Percentiles rank a stretch among this genome's conserved stretches.
Evolutionary conservation across 2,888 invertebrate species (phyloP).

Genomic region (Perithous albicinctus): DNA sequence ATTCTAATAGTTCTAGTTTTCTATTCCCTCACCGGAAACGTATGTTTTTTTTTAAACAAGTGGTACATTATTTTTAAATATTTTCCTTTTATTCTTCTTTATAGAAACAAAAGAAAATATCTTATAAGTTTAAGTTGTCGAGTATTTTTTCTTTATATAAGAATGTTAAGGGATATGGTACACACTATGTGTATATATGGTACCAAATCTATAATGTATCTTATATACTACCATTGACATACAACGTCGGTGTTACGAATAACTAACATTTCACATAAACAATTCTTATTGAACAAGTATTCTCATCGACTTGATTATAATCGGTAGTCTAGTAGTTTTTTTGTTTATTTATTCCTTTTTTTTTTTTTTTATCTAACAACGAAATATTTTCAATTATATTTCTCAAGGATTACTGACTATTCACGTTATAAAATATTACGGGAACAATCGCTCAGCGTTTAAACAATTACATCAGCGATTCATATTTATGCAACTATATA

Average conservation of each 20-base stretch:
- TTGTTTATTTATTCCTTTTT: conserved; percentile 68
- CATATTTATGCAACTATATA: conserved; percentile 61
- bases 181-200: conserved; percentile 61
- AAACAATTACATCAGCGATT: conserved; percentile 49
- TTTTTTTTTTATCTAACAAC: conserved; percentile 76
- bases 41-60: background rate
- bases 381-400: conserved; percentile 34
- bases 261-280: conserved; percentile 67
- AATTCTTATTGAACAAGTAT: conserved; percentile 65
- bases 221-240: conserved; percentile 63
- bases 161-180: conserved; percentile 52
- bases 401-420: conserved; percentile 30
- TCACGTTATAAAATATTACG: conserved; percentile 58
- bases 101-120: conserved; percentile 61
- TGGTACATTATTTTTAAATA: conserved; percentile 50
- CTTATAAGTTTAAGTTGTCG: conserved; percentile 42
- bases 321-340: conserved; percentile 48
- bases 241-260: conserved; percentile 64
- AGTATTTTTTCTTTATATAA: conserved; percentile 38
- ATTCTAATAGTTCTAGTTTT: background rate
- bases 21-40: background rate
- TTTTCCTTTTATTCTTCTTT: conserved; percentile 61
- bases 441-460: conserved; percentile 47
- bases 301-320: conserved; percentile 50
- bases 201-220: conserved; percentile 62